Conservation (phyloP, 2,888 invertebrate species). For the Nycteola revayana region DNA sequence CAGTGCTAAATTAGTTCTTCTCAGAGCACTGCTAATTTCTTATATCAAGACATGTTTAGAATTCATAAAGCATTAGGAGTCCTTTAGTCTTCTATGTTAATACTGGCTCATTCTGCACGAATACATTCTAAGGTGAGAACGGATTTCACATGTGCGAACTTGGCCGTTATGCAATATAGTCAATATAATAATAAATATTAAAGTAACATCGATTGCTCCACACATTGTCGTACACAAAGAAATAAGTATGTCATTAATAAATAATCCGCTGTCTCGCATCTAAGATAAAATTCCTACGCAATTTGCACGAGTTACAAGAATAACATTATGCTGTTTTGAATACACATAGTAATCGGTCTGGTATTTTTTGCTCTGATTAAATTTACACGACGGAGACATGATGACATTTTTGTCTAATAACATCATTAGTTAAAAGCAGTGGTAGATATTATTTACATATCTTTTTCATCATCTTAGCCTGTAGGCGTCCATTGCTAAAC, state of each 20-base stretch:
- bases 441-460: too few relatives aligned
- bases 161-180: conserved; percentile 47
- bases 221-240: conserved; percentile 40
- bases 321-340: conserved; percentile 35
- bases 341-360: conserved; percentile 46
- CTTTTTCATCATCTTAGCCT: too few relatives aligned
- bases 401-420: conserved; percentile 31
- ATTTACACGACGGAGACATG: conserved; percentile 35
- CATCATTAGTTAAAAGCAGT: too few relatives aligned
- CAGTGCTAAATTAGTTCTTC: too few relatives aligned
- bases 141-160: conserved; percentile 43
- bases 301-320: conserved; percentile 42
- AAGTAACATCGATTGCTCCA: conserved; percentile 47
- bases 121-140: conserved; percentile 14
- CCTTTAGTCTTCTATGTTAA: too few relatives aligned
- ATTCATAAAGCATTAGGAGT: too few relatives aligned
- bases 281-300: conserved; percentile 56
- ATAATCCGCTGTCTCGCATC: conserved; percentile 42
- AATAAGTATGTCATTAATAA: conserved; percentile 48
- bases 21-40: too few relatives aligned
- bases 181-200: conserved; percentile 53
- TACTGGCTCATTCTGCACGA: too few relatives aligned
- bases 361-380: conserved; percentile 44
- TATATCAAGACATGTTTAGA: too few relatives aligned
- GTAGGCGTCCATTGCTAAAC: too few relatives aligned